These are phyloP conservation scores for Leptobrachium ailaonicum DNA, from an alignment of 2,113 vertebrate species.

Conservation along the genomic window DNA sequence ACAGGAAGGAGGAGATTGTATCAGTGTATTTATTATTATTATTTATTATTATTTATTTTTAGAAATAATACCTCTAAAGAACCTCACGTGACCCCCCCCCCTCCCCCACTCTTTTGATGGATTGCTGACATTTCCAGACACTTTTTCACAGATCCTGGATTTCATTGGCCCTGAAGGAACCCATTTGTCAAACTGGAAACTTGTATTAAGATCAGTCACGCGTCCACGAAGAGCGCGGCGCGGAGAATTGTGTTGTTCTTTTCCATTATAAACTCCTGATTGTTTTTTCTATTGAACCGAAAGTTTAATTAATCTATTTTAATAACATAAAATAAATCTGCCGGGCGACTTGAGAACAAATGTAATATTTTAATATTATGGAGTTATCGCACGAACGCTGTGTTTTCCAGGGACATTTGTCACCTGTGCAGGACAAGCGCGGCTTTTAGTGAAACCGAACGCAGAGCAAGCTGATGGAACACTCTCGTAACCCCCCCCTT, in stretches of 20 bases:
- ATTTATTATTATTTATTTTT: not conserved
- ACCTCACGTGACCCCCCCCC: not conserved
- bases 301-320: conserved; percentile 37
- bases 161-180: conserved; percentile 45
- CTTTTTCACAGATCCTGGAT: conserved; percentile 21
- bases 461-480: too few species aligned
- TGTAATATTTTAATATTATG: not conserved
- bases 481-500: too few species aligned
- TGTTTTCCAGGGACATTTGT: too few species aligned
- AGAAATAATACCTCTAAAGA: not conserved
- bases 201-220: conserved; percentile 45
- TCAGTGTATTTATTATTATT: too few species aligned
- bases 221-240: conserved; percentile 1
- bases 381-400: too few species aligned
- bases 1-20: too few species aligned
- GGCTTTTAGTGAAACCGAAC: too few species aligned
- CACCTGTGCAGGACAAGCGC: too few species aligned
- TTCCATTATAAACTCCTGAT: conserved; percentile 28
- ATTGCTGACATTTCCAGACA: conserved; percentile 34
- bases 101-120: conserved; percentile 21
- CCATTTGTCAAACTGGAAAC: conserved; percentile 42
- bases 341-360: not conserved
- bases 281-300: conserved; percentile 30
- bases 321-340: conserved; percentile 18
- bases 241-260: not conserved